Evolutionary conservation across 2,888 invertebrate species (phyloP), one percentile per base, ranked within the genome.

Genomic region (Pocota personata): DNA sequence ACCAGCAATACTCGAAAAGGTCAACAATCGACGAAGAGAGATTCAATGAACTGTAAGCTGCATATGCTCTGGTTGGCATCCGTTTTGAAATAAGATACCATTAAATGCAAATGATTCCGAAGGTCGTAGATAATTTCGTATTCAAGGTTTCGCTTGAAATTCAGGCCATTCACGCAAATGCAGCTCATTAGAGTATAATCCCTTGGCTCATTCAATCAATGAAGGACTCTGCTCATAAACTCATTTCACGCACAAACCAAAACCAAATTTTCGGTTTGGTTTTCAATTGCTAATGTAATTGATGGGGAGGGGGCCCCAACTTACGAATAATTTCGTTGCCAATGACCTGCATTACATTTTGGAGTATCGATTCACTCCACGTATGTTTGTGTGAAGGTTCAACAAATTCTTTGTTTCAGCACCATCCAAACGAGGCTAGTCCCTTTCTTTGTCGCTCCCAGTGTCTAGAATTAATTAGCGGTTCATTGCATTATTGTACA

Each of bases 321-420:
- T 58, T 48, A 21, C 30, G 80, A 80, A 84, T 84, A 84, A 84
- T 84, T 80, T 71, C 35, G 58, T 71, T 84, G 84, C 80, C 84
- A 84, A 75, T 80, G 84, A 84, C 84, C 84, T 80, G 84, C 79
- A 75, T 79, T 79, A 73, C 35, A 64, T 64, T 69, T 72, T 52
- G n/a, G 32, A 30, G 30, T 79, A 69, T 71, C 57, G 75, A 75
- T 84, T 84, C 69, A 79, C 40, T 62, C 64, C 75, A 84, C 79
- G 84, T 84, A 10, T 40, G 40, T 40, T 69, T 60, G 35, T 60
- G 48, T 48, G 40, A 35, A 57, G 75, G 58, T 84, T 52, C 69
- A 46, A 19, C 12, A 24, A 64, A 84, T 66, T 71, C 75, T 64
- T 55, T 21, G 48, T 21, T 55, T 24, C 10, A 58, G 12, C 48